Conservation (phyloP, 2,113 vertebrate genomes). For the Pseudorhombus dupliciocellatus region DNA sequence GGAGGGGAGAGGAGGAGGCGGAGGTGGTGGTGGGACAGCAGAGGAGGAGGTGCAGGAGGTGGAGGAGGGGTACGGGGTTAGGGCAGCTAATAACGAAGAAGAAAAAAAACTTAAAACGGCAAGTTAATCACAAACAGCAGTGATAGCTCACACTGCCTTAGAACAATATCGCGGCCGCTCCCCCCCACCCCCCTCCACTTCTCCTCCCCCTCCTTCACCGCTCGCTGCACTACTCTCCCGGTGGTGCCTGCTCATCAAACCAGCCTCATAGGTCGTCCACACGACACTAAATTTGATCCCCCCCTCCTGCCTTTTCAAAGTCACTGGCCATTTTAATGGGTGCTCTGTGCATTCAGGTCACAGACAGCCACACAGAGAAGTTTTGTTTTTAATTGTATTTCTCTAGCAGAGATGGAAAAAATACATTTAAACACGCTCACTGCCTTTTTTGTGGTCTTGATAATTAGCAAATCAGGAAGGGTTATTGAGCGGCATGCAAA, state of each 20-base stretch:
- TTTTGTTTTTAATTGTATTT: slow-evolving; percentile 6
- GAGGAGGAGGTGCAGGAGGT: slow-evolving; percentile 52
- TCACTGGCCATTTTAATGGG: slow-evolving; percentile 64
- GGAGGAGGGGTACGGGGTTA: slow-evolving; percentile 66
- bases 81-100: slow-evolving; percentile 77
- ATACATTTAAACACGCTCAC: slow-evolving; percentile 13
- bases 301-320: slow-evolving; percentile 66
- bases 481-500: slow-evolving; percentile 44
- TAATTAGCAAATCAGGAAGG: slow-evolving; percentile 48
- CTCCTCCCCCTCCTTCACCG: slow-evolving; percentile 41
- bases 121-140: slow-evolving; percentile 86
- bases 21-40: slow-evolving; percentile 34
- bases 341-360: slow-evolving; percentile 53
- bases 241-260: slow-evolving; percentile 58
- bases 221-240: slow-evolving; percentile 22
- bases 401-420: slow-evolving; percentile 26
- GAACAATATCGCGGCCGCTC: slow-evolving; percentile 61
- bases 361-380: slow-evolving; percentile 38
- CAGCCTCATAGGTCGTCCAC: slow-evolving; percentile 44
- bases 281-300: slow-evolving; percentile 75
- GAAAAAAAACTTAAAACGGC: slow-evolving; percentile 80
- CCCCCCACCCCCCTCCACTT: slow-evolving; percentile 37
- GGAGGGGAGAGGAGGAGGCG: slow-evolving; percentile 33
- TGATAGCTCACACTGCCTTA: slow-evolving; percentile 76
- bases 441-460: slow-evolving; percentile 22